Evolutionary conservation across 2,888 invertebrate species (phyloP), one percentile per base, ranked within the genome.

Genomic region (Diplazon laetatorius): DNA sequence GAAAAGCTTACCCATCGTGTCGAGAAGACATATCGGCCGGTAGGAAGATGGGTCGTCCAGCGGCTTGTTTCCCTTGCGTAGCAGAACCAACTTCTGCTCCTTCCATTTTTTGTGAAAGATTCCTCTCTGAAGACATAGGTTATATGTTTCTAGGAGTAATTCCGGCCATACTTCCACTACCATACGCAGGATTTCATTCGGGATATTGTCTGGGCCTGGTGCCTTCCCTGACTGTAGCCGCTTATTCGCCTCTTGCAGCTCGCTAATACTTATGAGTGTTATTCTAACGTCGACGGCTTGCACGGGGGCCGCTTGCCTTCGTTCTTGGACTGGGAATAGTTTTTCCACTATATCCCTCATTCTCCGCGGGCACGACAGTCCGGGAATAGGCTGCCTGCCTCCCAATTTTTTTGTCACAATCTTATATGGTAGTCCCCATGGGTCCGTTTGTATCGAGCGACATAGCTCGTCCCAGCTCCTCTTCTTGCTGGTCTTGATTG

Each of bases 131-230:
- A 39, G 39, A 39, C 39, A 39, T 9, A 39, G 8, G 39, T 39
- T 39, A 10, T 6, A 9, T 39, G 12, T 10, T 9, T 3, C 10
- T 9, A 39, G 12, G 8, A 39, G 10, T 9, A 39, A 10, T 9
- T 39, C 39, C 39, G 39, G 39, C 39, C 39, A 39, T 12, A 10
- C 10, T 39, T 39, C 39, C 4, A 39, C 10, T 10, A 39, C 39
- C 39, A 9, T 10, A 9, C 39, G 39, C 12, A 39, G 9, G 39
- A 39, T 12, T 9, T 39, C 39, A 10, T 39, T 39, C 39, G 39
- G 39, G 39, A 39, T 39, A 5, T 71, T 76, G 30, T 84, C 83
- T 59, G 79, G 10, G 0, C 82, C 82, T 8, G 83, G 81, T 0
- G 83, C 81, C 46, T 59, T 63, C 18, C 30, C 16, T 39, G 50